Evolutionary conservation across 2,888 invertebrate species (phyloP).

Genomic region (Hydriomena furcata): DNA sequence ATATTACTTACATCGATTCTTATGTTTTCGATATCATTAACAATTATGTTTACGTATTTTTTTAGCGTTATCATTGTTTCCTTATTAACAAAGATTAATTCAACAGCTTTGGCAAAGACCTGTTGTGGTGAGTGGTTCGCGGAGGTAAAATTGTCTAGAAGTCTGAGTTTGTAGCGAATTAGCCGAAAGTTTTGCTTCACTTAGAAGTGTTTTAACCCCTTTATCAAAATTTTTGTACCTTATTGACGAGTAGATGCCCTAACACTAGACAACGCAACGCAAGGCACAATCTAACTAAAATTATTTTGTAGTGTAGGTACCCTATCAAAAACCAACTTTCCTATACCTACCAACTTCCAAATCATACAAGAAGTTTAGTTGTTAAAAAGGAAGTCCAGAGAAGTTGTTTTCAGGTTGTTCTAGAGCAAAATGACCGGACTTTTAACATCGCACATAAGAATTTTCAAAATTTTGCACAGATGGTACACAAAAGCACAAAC

Average conservation of each 20-base stretch:
- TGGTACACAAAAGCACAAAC: too few relatives aligned
- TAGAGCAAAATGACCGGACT: too few relatives aligned
- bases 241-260: constrained; percentile 43
- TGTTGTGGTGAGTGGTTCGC: constrained; percentile 79
- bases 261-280: constrained; percentile 52
- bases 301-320: too few relatives aligned
- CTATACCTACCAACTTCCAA: too few relatives aligned
- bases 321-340: too few relatives aligned
- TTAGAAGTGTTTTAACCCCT: constrained; percentile 57
- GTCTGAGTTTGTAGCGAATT: constrained; percentile 61
- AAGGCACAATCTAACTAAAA: neutral
- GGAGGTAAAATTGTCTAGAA: constrained; percentile 70
- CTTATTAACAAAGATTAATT: constrained; percentile 67
- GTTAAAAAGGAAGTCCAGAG: too few relatives aligned
- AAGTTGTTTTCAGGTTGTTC: too few relatives aligned
- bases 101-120: constrained; percentile 82
- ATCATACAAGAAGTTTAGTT: too few relatives aligned
- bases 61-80: constrained; percentile 19
- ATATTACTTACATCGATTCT: constrained; percentile 36
- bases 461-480: too few relatives aligned
- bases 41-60: constrained; percentile 1
- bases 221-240: constrained; percentile 44
- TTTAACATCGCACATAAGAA: too few relatives aligned
- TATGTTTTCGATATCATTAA: constrained; percentile 13
- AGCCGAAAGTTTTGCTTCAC: constrained; percentile 68